A percentile compares a stretch with the other conserved stretches of the same genome.
Evolutionary conservation across 1,140 invertebrate species (phyloP).

Genomic region (Halyomorpha halys): DNA sequence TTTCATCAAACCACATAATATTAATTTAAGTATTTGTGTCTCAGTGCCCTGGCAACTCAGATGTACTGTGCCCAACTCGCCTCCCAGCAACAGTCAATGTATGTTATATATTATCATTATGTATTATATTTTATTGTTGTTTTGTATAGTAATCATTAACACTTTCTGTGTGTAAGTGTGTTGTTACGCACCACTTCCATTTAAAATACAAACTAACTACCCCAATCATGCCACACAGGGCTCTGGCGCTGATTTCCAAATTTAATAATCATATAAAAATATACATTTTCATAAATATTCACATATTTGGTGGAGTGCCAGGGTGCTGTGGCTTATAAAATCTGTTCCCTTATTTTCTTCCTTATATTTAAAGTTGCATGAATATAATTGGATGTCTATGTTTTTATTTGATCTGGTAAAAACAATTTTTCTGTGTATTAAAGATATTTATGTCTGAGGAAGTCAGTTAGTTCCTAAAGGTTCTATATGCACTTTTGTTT

Average conservation of each 20-base stretch:
- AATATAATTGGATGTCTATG: too few species aligned
- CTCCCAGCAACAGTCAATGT: constrained; percentile 81
- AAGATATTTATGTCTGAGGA: too few species aligned
- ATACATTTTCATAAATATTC: background rate
- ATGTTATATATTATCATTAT: constrained; percentile 46
- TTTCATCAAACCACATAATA: background rate
- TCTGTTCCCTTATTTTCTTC: constrained; percentile 28
- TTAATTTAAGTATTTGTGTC: constrained; percentile 19
- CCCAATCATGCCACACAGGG: constrained; percentile 22
- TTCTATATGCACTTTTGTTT: too few species aligned
- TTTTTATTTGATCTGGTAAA: too few species aligned
- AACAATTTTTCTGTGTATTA: too few species aligned
- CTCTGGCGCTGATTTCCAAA: constrained; percentile 27
- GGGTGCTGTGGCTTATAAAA: constrained; percentile 37
- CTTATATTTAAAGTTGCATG: too few species aligned
- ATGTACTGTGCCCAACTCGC: constrained; percentile 83
- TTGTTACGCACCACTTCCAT: constrained; percentile 12
- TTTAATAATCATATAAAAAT: constrained; percentile 15
- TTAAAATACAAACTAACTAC: constrained; percentile 9
- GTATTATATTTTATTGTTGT: constrained; percentile 20
- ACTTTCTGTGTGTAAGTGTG: constrained; percentile 8
- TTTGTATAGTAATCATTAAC: constrained; percentile 20
- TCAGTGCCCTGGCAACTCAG: constrained; percentile 91
- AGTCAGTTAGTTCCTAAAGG: too few species aligned
- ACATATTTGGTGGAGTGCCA: constrained; percentile 33